Conservation (phyloP, 2,797 vertebrate species). For the Orientallactaga sibirica region DNA sequence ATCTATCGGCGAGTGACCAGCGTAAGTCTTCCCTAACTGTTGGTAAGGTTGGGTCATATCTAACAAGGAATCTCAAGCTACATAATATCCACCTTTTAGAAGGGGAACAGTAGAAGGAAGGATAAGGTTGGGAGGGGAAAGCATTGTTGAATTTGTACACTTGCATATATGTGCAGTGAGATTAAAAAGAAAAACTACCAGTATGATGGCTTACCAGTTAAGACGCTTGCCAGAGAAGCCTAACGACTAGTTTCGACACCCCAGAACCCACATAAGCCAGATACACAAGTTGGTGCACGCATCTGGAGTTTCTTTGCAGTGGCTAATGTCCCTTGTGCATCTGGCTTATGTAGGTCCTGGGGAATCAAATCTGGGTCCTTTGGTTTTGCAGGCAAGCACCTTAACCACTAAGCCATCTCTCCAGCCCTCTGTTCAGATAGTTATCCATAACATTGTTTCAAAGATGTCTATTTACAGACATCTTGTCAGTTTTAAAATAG, state of each 20-base stretch:
- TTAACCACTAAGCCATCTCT: too few species aligned
- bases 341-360: too few species aligned
- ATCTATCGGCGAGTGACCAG: conserved; percentile 99
- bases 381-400: too few species aligned
- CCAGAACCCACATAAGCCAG: too few species aligned
- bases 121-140: neutral
- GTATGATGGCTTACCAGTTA: too few species aligned
- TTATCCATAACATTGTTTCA: neutral
- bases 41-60: conserved; percentile 41
- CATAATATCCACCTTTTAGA: neutral
- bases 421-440: too few species aligned
- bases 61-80: conserved; percentile 43
- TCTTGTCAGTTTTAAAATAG: neutral
- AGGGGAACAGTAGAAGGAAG: neutral
- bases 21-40: conserved; percentile 92
- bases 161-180: neutral
- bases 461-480: neutral
- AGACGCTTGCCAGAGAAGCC: too few species aligned
- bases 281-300: too few species aligned
- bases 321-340: too few species aligned
- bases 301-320: too few species aligned
- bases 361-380: too few species aligned
- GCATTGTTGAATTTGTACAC: neutral
- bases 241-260: too few species aligned
- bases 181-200: conserved; percentile 28